Conservation (phyloP, 2,888 invertebrate genomes). For the Aspidapion aeneum region DNA sequence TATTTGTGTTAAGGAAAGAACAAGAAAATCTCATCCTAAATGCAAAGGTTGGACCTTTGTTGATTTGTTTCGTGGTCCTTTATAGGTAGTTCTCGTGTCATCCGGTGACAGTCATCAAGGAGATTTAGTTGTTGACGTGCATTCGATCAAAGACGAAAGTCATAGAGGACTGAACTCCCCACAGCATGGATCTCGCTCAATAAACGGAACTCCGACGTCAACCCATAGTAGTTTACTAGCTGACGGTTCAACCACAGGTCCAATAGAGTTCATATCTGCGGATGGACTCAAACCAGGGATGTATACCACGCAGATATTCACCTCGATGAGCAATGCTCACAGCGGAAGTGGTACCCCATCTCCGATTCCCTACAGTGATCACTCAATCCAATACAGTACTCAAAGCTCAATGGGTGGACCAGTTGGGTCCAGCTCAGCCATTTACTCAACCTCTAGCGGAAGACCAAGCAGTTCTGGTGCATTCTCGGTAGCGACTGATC, state of each 20-base stretch:
- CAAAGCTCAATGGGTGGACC: conserved; percentile 49
- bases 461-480: conserved; percentile 51
- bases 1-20: no score
- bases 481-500: conserved; percentile 64
- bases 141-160: conserved; percentile 58
- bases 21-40: no score
- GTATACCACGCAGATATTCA: conserved; percentile 68
- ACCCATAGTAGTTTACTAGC: conserved; percentile 62
- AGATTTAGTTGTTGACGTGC: conserved; percentile 53
- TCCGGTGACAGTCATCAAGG: conserved; percentile 42
- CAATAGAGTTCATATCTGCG: conserved; percentile 51
- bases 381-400: conserved; percentile 37
- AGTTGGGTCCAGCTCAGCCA: conserved; percentile 47
- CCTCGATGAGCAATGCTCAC: conserved; percentile 52
- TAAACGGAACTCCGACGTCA: conserved; percentile 65
- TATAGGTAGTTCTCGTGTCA: conserved; percentile 51
- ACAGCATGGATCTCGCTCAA: conserved; percentile 63
- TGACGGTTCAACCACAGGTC: conserved; percentile 48
- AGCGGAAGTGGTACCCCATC: conserved; percentile 53
- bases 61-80: conserved; percentile 34
- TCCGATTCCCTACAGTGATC: conserved; percentile 54
- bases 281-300: conserved; percentile 56
- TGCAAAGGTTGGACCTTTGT: background rate
- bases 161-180: conserved; percentile 58
- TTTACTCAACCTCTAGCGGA: conserved; percentile 44